These are phyloP conservation scores for Theropithecus gelada DNA, from an alignment of 2,113 vertebrate genomes.

Conservation along the genomic window DNA sequence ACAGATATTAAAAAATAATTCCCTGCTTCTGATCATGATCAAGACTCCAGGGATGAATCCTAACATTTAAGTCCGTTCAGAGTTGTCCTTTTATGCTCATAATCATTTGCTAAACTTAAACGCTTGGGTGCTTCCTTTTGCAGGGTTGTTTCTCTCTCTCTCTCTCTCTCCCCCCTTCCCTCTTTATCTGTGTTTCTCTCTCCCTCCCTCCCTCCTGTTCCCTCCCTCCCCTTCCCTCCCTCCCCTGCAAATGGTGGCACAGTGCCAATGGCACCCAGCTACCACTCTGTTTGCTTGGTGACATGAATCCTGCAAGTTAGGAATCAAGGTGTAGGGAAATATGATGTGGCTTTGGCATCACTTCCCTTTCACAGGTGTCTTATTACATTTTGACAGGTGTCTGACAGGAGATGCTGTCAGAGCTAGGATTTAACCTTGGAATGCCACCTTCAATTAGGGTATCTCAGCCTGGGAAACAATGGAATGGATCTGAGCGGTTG, in stretches of 20 bases:
- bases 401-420: conserved; percentile 77
- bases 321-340: conserved; percentile 68
- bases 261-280: background rate
- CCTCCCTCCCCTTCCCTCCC: too few relatives aligned
- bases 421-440: conserved; percentile 79
- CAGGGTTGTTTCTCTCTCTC: background rate
- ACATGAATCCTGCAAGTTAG: conserved; percentile 53
- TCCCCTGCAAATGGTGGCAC: background rate
- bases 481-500: conserved; percentile 61
- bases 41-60: background rate
- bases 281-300: conserved; percentile 54
- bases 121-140: background rate
- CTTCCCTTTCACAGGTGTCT: conserved; percentile 76
- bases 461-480: conserved; percentile 68
- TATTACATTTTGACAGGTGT: conserved; percentile 80
- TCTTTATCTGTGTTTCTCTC: too few relatives aligned
- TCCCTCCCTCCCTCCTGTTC: too few relatives aligned
- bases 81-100: background rate
- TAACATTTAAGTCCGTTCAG: background rate
- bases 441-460: conserved; percentile 76
- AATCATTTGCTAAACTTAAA: background rate
- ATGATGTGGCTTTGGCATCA: conserved; percentile 70
- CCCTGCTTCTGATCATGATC: conserved; percentile 13
- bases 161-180: too few relatives aligned
- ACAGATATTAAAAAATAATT: conserved; percentile 66